These are phyloP conservation scores for Rhyzopertha dominica DNA, from an alignment of 1,140 invertebrate genomes.

Conservation along the genomic window DNA sequence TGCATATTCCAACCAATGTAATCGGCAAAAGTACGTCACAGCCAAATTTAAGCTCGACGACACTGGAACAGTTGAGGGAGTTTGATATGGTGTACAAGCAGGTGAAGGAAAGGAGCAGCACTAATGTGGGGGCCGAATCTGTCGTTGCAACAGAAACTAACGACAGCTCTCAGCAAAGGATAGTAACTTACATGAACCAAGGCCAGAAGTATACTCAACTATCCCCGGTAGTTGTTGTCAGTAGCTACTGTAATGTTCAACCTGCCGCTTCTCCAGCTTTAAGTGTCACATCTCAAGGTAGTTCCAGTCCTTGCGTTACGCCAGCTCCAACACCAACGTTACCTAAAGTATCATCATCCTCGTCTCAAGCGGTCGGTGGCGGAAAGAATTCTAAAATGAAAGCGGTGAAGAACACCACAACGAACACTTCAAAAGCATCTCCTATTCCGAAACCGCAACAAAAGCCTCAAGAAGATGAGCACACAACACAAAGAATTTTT, in stretches of 20 bases:
- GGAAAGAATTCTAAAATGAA: constrained; percentile 55
- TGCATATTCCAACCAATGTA: constrained; percentile 55
- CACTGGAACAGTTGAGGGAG: constrained; percentile 70
- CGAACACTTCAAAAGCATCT: constrained; percentile 57
- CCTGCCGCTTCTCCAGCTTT: constrained; percentile 55
- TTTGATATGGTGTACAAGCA: constrained; percentile 79
- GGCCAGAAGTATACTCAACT: constrained; percentile 49
- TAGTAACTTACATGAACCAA: constrained; percentile 51
- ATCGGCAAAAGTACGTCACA: constrained; percentile 46
- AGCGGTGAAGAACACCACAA: constrained; percentile 52
- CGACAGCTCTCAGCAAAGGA: constrained; percentile 28
- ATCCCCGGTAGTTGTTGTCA: constrained; percentile 56
- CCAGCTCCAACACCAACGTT: constrained; percentile 48
- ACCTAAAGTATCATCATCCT: constrained; percentile 49
- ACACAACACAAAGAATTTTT: constrained; percentile 73
- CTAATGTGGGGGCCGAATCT: constrained; percentile 28
- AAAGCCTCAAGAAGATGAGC: constrained; percentile 75
- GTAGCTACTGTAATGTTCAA: constrained; percentile 52
- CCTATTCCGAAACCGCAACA: constrained; percentile 64
- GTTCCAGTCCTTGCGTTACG: constrained; percentile 57
- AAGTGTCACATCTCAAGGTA: constrained; percentile 59
- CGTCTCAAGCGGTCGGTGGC: no score
- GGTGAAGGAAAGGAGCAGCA: constrained; percentile 63
- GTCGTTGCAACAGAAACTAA: constrained; percentile 19
- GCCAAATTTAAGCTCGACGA: constrained; percentile 48